Conservation (phyloP, 1,140 invertebrate genomes). For the Steinernema feltiae region DNA sequence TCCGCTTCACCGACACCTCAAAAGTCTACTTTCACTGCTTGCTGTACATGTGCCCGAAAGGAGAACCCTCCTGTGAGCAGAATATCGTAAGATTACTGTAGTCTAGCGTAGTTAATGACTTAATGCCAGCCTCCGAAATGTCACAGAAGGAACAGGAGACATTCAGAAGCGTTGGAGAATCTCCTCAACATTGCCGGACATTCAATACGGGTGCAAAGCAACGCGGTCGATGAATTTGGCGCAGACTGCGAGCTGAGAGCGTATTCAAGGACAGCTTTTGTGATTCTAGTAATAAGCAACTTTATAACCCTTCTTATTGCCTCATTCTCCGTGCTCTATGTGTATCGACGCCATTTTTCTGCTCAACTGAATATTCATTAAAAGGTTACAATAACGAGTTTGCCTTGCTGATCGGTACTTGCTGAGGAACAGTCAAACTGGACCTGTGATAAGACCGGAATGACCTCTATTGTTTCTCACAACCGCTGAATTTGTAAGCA, state of each 20-base stretch:
- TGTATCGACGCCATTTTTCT: neutral
- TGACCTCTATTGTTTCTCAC: too few relatives aligned
- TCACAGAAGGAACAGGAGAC: too few relatives aligned
- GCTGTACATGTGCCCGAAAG: conserved; percentile 45
- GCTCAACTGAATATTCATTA: conserved; percentile 3
- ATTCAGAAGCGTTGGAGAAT: too few relatives aligned
- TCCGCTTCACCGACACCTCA: conserved; percentile 36
- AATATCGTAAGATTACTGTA: neutral
- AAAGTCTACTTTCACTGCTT: conserved; percentile 42
- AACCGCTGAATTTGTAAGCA: too few relatives aligned
- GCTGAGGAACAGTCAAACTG: too few relatives aligned
- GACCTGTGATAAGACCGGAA: too few relatives aligned
- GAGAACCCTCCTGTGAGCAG: conserved; percentile 29
- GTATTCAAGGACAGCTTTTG: neutral
- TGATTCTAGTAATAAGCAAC: neutral
- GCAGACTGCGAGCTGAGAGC: neutral
- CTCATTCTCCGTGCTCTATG: neutral
- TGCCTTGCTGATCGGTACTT: too few relatives aligned
- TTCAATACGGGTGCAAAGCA: too few relatives aligned
- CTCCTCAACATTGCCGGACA: too few relatives aligned
- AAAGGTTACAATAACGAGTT: too few relatives aligned
- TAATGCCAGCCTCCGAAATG: neutral
- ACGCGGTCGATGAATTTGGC: too few relatives aligned
- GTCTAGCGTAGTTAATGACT: neutral
- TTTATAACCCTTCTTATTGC: neutral